A percentile compares a stretch with the other conserved stretches of the same genome.
Conservation (phyloP, 2,113 vertebrate genomes). For the Perca flavescens region DNA sequence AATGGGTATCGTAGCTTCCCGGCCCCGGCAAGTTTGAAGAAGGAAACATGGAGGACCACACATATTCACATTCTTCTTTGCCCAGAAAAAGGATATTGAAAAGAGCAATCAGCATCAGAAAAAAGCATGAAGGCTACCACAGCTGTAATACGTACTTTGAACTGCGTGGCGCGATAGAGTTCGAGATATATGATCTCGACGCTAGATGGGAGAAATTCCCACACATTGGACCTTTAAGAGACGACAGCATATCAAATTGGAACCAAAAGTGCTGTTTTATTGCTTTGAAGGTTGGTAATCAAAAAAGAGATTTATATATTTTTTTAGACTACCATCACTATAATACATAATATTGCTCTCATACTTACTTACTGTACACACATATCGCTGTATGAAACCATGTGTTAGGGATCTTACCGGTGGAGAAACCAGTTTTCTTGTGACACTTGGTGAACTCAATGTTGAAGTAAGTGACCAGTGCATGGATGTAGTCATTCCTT, state of each 20-base stretch:
- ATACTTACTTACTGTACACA: not conserved
- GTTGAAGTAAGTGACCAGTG: slow-evolving; percentile 97
- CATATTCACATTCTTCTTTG: too few relatives aligned
- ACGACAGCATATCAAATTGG: not conserved
- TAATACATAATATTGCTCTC: not conserved
- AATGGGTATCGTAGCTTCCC: too few relatives aligned
- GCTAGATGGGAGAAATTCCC: too few relatives aligned
- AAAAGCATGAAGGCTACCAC: too few relatives aligned
- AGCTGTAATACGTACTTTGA: too few relatives aligned
- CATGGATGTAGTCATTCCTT: slow-evolving; percentile 96
- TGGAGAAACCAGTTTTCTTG: slow-evolving; percentile 98
- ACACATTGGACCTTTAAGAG: not conserved
- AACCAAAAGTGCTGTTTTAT: not conserved
- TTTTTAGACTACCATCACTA: not conserved
- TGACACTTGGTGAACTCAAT: slow-evolving; percentile 99
- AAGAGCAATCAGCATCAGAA: too few relatives aligned
- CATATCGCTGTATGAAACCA: not conserved
- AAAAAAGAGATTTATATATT: not conserved
- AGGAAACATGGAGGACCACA: too few relatives aligned
- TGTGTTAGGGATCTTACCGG: slow-evolving; percentile 83
- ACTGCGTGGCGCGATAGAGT: too few relatives aligned
- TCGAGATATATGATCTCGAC: too few relatives aligned
- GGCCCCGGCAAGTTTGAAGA: too few relatives aligned
- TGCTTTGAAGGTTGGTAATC: not conserved
- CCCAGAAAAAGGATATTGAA: too few relatives aligned